phyloP scores from a whole-genome alignment of 2,797 vertebrate genomes.

The Limnodromus scolopaceus region DNA sequence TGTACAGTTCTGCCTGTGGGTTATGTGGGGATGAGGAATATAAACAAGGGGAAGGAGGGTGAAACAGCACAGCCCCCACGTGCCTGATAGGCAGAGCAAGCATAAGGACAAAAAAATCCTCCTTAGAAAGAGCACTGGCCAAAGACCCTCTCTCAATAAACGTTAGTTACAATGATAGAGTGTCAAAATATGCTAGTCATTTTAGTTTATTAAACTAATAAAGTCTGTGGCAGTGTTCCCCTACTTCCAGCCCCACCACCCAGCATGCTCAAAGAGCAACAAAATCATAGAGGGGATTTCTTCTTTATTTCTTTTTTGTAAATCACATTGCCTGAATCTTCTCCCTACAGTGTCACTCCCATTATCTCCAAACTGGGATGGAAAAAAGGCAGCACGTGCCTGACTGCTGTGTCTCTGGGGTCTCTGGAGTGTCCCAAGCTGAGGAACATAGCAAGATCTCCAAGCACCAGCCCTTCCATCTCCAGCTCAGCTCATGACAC shows the following conservation, averaged over 20 bases:
- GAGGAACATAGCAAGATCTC: neutral
- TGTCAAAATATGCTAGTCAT: neutral
- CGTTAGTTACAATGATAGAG: neutral
- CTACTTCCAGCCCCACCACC: neutral
- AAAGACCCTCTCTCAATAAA: neutral
- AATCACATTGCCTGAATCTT: neutral
- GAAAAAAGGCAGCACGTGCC: neutral
- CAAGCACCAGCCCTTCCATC: neutral
- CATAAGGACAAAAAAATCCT: neutral
- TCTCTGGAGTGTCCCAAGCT: neutral
- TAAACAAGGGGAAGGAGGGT: neutral
- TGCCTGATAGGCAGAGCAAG: neutral
- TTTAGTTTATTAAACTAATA: neutral
- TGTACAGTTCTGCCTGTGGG: neutral
- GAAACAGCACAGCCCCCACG: neutral
- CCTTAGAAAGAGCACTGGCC: neutral
- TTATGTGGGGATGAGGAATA: neutral
- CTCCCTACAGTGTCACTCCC: neutral
- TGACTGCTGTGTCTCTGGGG: neutral
- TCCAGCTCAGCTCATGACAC: neutral
- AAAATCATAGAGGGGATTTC: neutral
- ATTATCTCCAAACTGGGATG: fast-evolving
- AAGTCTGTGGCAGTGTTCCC: neutral
- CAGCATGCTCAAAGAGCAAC: neutral
- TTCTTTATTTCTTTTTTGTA: neutral